Evolutionary conservation across 1,140 invertebrate genomes (phyloP), one percentile per base, ranked within the genome.

Genomic region (Pseudoatta argentina): DNA sequence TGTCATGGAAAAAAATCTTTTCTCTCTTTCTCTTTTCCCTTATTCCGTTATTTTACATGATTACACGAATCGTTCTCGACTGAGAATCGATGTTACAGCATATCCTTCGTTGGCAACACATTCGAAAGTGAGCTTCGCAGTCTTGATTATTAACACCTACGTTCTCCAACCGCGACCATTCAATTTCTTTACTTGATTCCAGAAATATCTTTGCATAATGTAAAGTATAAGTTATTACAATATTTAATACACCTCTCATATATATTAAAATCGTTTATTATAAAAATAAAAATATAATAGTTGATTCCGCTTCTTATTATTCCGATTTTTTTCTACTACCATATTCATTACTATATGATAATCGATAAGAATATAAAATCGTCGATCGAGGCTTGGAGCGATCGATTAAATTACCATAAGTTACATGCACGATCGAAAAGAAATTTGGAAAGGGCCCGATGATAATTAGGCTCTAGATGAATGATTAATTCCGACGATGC

Each of bases 401-500:
- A n/a, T 39, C 12, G 39, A 78, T 63, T 21, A 76, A 24, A 24
- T 76, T n/a, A 44, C 39, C 57, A 14, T 2, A 51, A 2, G 55
- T 61, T 21, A 59, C 30, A n/a, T 10, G 8, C 3, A n/a, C 10
- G 51, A 51, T 55, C 51, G 1, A 8, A 21, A 67, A 57, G 51
- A 82, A 44, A 21, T 44, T 72, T 34, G 34, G 21, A 39, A 57
- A 30, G 34, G 10, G 12, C 12, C 24, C 7, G 18, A 59, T 73
- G 55, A 73, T 18, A 82, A 82, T 82, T 72, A 82, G 39, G 39
- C 39, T 8, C 39, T 12, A 73, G 18, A 7, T 53, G 24, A 34
- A 44, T 48, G 39, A 82, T 82, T 82, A 82, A 82, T 44, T 57
- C 53, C 10, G 7, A 73, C 67, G 79, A 82, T 73, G 55, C 55